phyloP scores from a whole-genome alignment of 2,797 vertebrate genomes.

The Phrynocephalus guinanensis region DNA sequence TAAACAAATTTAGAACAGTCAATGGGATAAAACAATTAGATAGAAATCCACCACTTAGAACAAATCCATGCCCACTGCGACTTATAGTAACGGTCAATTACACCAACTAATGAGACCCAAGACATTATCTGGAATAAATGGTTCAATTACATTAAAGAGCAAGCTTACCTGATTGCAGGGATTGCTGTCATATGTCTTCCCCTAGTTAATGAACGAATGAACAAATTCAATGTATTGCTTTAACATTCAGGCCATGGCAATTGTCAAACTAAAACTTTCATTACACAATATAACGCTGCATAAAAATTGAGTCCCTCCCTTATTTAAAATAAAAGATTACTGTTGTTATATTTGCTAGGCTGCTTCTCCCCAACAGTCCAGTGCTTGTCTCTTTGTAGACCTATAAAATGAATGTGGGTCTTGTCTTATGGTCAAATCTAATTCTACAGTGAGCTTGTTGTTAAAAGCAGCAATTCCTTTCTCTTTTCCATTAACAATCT shows the following conservation, averaged over 20 bases:
- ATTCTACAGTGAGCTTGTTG: too few relatives aligned
- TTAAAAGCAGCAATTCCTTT: too few relatives aligned
- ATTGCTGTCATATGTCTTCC: conserved; percentile 25
- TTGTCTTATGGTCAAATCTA: background rate
- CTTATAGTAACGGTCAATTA: background rate
- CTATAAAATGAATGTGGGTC: background rate
- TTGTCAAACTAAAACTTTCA: too few relatives aligned
- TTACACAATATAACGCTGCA: too few relatives aligned
- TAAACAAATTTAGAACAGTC: too few relatives aligned
- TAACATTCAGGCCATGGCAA: too few relatives aligned
- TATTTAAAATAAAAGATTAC: conserved; percentile 14
- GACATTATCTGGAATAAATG: background rate
- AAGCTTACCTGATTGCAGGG: conserved; percentile 25
- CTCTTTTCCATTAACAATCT: too few relatives aligned
- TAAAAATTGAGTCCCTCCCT: background rate
- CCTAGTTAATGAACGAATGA: background rate
- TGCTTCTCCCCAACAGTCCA: background rate
- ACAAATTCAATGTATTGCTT: too few relatives aligned
- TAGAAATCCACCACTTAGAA: too few relatives aligned
- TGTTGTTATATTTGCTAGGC: background rate
- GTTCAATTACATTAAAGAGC: background rate
- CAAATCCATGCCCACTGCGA: too few relatives aligned
- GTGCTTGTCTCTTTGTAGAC: background rate
- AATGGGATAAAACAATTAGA: too few relatives aligned
- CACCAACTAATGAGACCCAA: background rate